Evolutionary conservation across 1,140 invertebrate genomes (phyloP).

Genomic region (Pseudobourletiella spinata): DNA sequence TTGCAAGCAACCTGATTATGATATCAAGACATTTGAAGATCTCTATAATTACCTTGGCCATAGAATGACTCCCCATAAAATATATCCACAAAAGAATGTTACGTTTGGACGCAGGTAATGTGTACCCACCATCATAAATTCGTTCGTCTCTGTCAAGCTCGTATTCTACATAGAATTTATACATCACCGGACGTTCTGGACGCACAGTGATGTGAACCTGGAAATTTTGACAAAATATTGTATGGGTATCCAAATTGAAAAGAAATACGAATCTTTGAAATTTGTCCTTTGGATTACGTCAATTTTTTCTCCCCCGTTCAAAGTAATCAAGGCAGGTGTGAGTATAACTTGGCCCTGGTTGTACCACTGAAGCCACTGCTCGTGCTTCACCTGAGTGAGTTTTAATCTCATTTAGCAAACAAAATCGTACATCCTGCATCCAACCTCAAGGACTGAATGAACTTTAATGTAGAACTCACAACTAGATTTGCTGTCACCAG

Average conservation of each 20-base stretch:
- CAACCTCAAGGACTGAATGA: background rate
- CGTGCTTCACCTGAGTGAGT: slow-evolving; percentile 1
- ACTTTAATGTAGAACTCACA: no score
- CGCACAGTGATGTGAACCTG: slow-evolving; percentile 6
- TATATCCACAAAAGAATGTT: no score
- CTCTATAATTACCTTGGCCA: slow-evolving; percentile 8
- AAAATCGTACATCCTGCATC: background rate
- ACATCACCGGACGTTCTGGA: background rate
- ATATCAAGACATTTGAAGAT: no score
- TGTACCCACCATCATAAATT: no score
- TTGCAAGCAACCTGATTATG: no score
- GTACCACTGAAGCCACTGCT: slow-evolving; percentile 14
- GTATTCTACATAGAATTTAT: slow-evolving; percentile 11
- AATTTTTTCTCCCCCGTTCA: background rate
- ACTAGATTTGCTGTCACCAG: background rate
- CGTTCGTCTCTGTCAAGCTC: slow-evolving; percentile 1
- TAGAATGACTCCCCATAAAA: slow-evolving; percentile 14
- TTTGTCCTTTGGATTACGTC: background rate
- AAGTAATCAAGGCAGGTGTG: background rate
- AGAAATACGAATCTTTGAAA: no score
- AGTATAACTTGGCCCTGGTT: background rate
- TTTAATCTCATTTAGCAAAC: no score
- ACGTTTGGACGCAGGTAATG: no score
- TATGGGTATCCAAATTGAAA: no score
- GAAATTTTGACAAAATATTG: no score